These are phyloP conservation scores for Cotesia congregata DNA, from an alignment of 2,888 invertebrate species.

Conservation along the genomic window DNA sequence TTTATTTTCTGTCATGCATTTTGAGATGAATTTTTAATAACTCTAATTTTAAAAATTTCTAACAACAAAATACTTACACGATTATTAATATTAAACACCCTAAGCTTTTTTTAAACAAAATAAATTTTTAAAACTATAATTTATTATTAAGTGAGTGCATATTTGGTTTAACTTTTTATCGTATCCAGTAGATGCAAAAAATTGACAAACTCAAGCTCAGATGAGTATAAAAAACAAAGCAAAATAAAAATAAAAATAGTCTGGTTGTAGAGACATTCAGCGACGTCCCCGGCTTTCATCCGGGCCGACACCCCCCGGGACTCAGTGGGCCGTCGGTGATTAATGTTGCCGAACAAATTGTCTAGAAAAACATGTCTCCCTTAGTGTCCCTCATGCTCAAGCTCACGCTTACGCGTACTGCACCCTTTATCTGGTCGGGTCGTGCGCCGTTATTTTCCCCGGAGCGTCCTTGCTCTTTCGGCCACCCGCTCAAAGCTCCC, in stretches of 20 bases:
- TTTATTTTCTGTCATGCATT: too few species aligned
- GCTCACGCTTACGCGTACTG: conserved; percentile 55
- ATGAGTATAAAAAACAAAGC: background rate
- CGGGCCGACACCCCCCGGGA: conserved; percentile 38
- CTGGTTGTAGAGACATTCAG: conserved; percentile 29
- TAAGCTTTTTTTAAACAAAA: too few species aligned
- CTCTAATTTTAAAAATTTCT: too few species aligned
- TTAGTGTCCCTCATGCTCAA: conserved; percentile 44
- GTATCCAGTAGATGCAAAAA: background rate
- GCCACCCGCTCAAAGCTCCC: conserved; percentile 27
- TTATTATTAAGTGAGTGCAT: too few species aligned
- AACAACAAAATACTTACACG: too few species aligned
- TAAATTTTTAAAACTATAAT: too few species aligned
- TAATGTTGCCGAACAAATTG: conserved; percentile 73
- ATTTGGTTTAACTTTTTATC: too few species aligned
- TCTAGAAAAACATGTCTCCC: conserved; percentile 72
- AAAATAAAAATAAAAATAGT: conserved; percentile 14
- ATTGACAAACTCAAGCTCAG: background rate
- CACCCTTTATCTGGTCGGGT: conserved; percentile 67
- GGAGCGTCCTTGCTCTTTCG: conserved; percentile 33
- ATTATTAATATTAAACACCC: too few species aligned
- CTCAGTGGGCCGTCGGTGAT: conserved; percentile 64
- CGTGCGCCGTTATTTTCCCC: conserved; percentile 61
- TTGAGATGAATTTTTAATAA: too few species aligned
- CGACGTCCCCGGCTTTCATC: conserved; percentile 43